Evolutionary conservation across 2,113 vertebrate species (phyloP).

Genomic region (Turdus rufiventris): DNA sequence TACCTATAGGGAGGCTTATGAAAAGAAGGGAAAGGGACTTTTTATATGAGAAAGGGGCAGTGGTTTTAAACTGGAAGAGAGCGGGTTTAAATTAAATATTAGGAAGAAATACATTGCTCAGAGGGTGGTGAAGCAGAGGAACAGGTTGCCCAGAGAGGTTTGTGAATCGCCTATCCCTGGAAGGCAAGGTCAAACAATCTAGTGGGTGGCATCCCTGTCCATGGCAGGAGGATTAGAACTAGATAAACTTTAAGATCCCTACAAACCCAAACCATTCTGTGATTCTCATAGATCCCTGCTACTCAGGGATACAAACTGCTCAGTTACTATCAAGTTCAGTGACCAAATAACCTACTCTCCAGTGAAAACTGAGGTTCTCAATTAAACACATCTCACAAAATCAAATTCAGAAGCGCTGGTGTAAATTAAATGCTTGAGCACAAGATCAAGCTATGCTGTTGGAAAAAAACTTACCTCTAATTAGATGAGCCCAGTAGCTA

Average conservation of each 20-base stretch:
- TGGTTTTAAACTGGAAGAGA: not conserved
- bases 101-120: not conserved
- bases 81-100: not conserved
- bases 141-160: not conserved
- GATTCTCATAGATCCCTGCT: no score
- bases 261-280: not conserved
- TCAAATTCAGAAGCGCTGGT: not conserved
- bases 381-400: not conserved
- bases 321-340: not conserved
- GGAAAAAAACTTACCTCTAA: not conserved
- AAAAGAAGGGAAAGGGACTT: not conserved
- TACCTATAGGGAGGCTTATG: not conserved
- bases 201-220: not conserved
- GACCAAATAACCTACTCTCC: not conserved
- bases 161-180: not conserved
- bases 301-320: not conserved
- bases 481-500: not conserved
- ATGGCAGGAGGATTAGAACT: not conserved
- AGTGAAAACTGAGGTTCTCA: not conserved
- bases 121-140: not conserved
- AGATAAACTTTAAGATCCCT: not conserved
- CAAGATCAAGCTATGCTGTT: not conserved
- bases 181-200: not conserved
- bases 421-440: not conserved
- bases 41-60: not conserved